phyloP scores from a whole-genome alignment of 2,113 vertebrate species.

The Lontra canadensis region DNA sequence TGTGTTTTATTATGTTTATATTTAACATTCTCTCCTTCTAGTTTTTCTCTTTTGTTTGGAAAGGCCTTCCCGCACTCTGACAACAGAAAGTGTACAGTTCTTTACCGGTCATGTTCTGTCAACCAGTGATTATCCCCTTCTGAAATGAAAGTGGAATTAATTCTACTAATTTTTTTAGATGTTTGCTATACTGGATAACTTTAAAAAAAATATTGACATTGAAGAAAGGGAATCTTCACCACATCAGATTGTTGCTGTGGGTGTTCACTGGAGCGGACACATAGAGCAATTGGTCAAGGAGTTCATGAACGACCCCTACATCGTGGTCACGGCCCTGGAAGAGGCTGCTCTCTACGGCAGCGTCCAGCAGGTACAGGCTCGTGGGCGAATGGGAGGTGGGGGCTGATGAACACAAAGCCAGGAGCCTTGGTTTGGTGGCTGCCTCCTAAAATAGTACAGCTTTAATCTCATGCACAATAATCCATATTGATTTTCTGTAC shows the following conservation, averaged over 20 bases:
- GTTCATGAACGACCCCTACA: slow-evolving; percentile 87
- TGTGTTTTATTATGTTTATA: background rate
- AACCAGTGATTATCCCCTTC: background rate
- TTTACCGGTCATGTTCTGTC: slow-evolving; percentile 5
- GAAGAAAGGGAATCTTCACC: slow-evolving; percentile 79
- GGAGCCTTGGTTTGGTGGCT: background rate
- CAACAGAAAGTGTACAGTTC: background rate
- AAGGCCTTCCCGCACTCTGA: background rate
- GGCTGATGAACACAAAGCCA: background rate
- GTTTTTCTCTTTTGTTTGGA: background rate
- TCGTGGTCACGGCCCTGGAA: slow-evolving; percentile 87
- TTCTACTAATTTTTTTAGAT: slow-evolving; percentile 83
- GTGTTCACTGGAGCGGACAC: slow-evolving; percentile 86
- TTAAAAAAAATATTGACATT: slow-evolving; percentile 83
- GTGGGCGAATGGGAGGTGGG: fast-evolving
- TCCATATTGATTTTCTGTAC: background rate
- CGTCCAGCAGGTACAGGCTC: slow-evolving; percentile 90
- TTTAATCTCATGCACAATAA: background rate
- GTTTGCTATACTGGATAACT: slow-evolving; percentile 87
- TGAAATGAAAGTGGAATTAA: slow-evolving; percentile 14
- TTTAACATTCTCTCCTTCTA: background rate
- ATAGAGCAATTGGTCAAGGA: slow-evolving; percentile 83
- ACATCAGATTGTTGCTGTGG: slow-evolving; percentile 89
- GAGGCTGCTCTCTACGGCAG: slow-evolving; percentile 92
- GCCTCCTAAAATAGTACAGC: background rate